Percentiles rank a stretch among this genome's conserved stretches.
These are phyloP conservation scores for Lophura nycthemera DNA, from an alignment of 2,113 vertebrate genomes.

Conservation along the genomic window DNA sequence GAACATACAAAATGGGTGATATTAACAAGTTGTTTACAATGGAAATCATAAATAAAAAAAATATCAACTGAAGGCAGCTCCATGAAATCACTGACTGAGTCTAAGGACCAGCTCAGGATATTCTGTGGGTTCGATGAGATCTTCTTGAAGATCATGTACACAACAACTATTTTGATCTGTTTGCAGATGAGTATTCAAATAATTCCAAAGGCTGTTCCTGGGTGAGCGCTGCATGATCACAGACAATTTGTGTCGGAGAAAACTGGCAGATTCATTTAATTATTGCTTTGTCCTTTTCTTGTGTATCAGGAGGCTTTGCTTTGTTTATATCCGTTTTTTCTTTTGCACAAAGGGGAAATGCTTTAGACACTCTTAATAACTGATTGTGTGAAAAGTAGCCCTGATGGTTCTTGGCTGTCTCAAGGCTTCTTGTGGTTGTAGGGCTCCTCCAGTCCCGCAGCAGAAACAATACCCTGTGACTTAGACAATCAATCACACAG, in stretches of 20 bases:
- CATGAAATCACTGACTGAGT: not conserved
- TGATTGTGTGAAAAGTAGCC: not conserved
- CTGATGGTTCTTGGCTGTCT: not conserved
- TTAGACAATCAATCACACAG: conserved; percentile 43
- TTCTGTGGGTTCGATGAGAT: not conserved
- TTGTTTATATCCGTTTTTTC: not conserved
- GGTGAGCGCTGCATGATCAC: not conserved
- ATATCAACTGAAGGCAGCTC: not conserved
- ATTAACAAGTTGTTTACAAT: not conserved
- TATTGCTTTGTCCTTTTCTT: not conserved
- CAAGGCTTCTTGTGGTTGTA: conserved; percentile 24
- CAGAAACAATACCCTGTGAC: conserved; percentile 36
- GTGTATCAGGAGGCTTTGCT: not conserved
- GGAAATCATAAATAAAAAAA: not conserved
- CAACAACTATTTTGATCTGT: not conserved
- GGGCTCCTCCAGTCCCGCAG: not conserved
- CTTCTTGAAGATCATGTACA: not conserved
- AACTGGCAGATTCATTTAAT: not conserved
- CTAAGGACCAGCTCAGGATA: not conserved
- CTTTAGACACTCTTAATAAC: not conserved
- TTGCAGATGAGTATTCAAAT: not conserved
- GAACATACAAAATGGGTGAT: not conserved
- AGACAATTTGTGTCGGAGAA: not conserved
- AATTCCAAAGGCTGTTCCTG: not conserved
- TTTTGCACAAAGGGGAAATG: not conserved